Percentiles rank a stretch among this genome's conserved stretches.
phyloP scores from a whole-genome alignment of 2,797 vertebrate genomes.

The Bradypus variegatus region DNA sequence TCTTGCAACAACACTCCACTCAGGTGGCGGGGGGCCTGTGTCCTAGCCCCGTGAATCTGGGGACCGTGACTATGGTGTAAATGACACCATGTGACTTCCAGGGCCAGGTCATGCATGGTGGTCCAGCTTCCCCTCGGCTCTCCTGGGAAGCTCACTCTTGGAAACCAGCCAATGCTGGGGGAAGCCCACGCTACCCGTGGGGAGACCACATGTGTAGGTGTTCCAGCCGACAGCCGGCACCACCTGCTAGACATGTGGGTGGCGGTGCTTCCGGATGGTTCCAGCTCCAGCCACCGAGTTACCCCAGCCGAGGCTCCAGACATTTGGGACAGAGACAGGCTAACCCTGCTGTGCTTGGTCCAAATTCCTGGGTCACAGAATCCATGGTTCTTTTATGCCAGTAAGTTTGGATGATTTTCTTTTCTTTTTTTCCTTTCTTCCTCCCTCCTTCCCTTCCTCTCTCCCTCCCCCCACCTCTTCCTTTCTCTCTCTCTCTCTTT shows the following conservation, averaged over 20 bases:
- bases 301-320: background rate
- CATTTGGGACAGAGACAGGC: background rate
- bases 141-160: background rate
- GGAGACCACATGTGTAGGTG: background rate
- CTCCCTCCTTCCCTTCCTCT: too few species aligned
- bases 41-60: background rate
- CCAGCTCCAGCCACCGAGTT: background rate
- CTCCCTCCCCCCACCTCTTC: too few species aligned
- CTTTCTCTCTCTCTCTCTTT: too few species aligned
- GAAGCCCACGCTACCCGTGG: background rate
- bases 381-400: background rate
- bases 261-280: background rate
- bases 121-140: background rate
- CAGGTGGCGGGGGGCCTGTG: background rate
- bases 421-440: too few species aligned
- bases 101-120: background rate
- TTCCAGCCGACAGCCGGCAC: background rate
- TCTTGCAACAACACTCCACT: background rate
- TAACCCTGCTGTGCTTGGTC: background rate
- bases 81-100: background rate
- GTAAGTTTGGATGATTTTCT: background rate
- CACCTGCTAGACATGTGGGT: background rate
- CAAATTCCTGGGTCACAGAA: background rate
- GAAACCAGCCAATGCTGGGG: background rate
- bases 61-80: background rate